These are phyloP conservation scores for Ferrisia virgata DNA, from an alignment of 2,888 invertebrate species.

Conservation along the genomic window DNA sequence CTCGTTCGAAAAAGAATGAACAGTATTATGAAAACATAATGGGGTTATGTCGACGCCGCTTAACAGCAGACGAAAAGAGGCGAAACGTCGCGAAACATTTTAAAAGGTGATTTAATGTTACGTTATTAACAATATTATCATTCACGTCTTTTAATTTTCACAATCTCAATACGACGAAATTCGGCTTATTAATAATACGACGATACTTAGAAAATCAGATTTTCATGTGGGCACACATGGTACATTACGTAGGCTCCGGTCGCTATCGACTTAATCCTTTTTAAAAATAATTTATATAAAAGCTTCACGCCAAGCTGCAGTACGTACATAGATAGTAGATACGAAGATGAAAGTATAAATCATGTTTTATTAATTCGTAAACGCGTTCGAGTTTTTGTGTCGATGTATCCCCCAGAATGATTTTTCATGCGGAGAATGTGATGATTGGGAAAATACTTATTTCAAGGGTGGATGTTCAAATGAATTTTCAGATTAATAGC, in stretches of 20 bases:
- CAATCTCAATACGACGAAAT: neutral
- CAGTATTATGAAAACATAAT: constrained; percentile 19
- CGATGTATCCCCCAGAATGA: neutral
- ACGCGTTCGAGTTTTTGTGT: neutral
- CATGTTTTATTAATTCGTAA: constrained; percentile 5
- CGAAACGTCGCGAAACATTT: neutral
- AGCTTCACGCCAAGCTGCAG: neutral
- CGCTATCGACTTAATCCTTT: neutral
- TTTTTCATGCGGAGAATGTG: neutral
- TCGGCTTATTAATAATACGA: neutral
- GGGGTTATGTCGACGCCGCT: constrained; percentile 2
- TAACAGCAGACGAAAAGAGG: constrained; percentile 6
- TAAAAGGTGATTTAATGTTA: constrained; percentile 20
- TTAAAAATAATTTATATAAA: constrained; percentile 21
- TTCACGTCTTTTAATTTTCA: neutral
- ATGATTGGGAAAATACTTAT: neutral
- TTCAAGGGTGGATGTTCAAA: neutral
- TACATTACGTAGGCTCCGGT: neutral
- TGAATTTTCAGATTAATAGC: neutral
- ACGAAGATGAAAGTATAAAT: neutral
- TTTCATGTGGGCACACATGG: neutral
- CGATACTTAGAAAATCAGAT: neutral
- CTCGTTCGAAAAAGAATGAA: constrained; percentile 8
- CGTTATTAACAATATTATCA: constrained; percentile 1
- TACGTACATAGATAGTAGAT: neutral